Evolutionary conservation across 2,888 invertebrate species (phyloP).

Genomic region (Labia minor): DNA sequence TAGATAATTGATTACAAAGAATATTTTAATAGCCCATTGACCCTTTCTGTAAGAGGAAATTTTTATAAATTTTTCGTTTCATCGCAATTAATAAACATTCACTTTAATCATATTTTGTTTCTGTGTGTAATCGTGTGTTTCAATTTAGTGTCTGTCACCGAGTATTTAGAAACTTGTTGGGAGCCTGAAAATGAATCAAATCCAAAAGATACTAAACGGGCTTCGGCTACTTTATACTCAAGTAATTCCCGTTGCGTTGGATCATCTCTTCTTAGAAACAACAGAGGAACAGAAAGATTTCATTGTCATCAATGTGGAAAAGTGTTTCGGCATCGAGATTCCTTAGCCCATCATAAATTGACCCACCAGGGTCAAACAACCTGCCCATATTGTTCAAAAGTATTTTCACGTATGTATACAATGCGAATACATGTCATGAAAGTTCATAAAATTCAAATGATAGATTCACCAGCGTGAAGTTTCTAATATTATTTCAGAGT

Average conservation of each 20-base stretch:
- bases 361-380: slow-evolving; percentile 52
- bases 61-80: no score
- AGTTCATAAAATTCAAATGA: not conserved
- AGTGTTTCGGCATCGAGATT: slow-evolving; percentile 50
- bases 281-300: slow-evolving; percentile 29
- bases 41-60: not conserved
- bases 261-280: slow-evolving; percentile 38
- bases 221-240: slow-evolving; percentile 39
- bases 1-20: not conserved
- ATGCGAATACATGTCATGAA: slow-evolving; percentile 29
- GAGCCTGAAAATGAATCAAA: not conserved
- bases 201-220: slow-evolving; percentile 32
- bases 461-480: not conserved
- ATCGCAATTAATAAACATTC: no score
- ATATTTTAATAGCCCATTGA: not conserved
- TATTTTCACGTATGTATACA: slow-evolving; percentile 41
- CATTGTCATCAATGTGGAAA: slow-evolving; percentile 51
- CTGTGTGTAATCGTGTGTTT: not conserved
- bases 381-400: slow-evolving; percentile 50
- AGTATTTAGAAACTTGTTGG: not conserved
- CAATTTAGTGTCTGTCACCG: not conserved
- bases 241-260: slow-evolving; percentile 38
- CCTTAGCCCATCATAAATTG: slow-evolving; percentile 49
- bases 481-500: no score
- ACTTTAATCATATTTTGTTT: not conserved